Base-by-base conservation (phyloP, 2,113 vertebrate species). In the Acanthochromis polyacanthus region DNA sequence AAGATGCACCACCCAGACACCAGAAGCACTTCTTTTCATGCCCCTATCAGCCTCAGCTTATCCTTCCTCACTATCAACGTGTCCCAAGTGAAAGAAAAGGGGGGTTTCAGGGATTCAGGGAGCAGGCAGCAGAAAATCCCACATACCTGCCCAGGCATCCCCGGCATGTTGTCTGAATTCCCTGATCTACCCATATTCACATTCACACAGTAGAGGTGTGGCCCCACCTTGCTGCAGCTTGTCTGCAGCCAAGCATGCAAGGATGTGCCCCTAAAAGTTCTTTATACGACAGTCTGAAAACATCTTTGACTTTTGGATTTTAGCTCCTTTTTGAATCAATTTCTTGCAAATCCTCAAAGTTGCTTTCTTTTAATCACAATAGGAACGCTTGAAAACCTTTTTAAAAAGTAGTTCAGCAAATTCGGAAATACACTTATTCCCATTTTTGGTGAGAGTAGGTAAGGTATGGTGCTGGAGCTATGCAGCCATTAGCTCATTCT, bases 61-160 rank as follows among this genome's bases (percentile, higher is more conserved):
- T 17, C 28, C 40, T 53, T 82, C 45, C 45, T 62, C 61, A 28
- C 52, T 5, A 46, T 67, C 12, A 30, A 10, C 16, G 51, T 64
- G 55, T 63, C 40, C 60, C 3, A 32, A 72, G 23, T 72, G 58
- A 74, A 76, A 77, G 40, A 65, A 52, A 70, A 23, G 32, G 55
- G 67, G 70, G 62, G 40, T 71, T 75, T 25, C n/a, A 79, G 66
- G 68, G 71, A 57, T 75, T 25, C n/a, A 79, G 66, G 68, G 71
- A 57, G 62, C 75, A 85, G 71, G 81, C 63, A 85, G 78, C 73
- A 88, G 81, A 93, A 89, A 85, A 90, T 82, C 83, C 84, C 68
- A 69, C 69, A 88, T 90, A 92, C 91, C 87, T 93, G 93, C 82
- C 87, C 83, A 90, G 89, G 90, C 89, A 93, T 94, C 89, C 86